A percentile compares a stretch with the other conserved stretches of the same genome.
These are phyloP conservation scores for Cataglyphis livida DNA, from an alignment of 2,888 invertebrate species.

Conservation along the genomic window DNA sequence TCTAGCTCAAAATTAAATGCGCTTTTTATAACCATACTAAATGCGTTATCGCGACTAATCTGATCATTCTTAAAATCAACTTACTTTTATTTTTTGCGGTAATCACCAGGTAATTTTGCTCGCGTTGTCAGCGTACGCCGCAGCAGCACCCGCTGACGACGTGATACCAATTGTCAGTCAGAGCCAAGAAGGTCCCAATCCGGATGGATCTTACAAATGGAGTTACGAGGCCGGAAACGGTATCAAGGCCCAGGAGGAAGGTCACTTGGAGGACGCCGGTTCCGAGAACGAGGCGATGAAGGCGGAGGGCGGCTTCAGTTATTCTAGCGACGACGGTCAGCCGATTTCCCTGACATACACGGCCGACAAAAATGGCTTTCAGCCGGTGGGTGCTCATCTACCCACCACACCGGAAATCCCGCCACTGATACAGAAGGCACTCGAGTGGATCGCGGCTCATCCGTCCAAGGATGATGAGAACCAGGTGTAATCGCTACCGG, in stretches of 20 bases:
- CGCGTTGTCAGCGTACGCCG: conserved; percentile 72
- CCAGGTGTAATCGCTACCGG: conserved; percentile 64
- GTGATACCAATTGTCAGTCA: conserved; percentile 81
- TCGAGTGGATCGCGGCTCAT: conserved; percentile 82
- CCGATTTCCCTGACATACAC: conserved; percentile 83
- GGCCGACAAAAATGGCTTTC: conserved; percentile 85
- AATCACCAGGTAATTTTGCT: conserved; percentile 73
- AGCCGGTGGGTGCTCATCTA: conserved; percentile 84
- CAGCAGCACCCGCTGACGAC: conserved; percentile 72
- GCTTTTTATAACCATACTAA: background rate
- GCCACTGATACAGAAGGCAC: conserved; percentile 82
- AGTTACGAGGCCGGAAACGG: conserved; percentile 86
- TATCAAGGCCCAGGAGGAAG: conserved; percentile 85
- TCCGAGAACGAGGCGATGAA: conserved; percentile 79
- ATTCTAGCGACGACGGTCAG: conserved; percentile 84
- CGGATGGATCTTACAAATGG: conserved; percentile 83
- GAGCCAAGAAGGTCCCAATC: conserved; percentile 81
- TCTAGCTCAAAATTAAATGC: background rate
- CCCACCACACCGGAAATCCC: conserved; percentile 85
- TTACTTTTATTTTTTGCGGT: background rate
- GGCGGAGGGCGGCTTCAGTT: conserved; percentile 84
- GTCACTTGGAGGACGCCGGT: conserved; percentile 82
- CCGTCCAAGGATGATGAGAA: conserved; percentile 77
- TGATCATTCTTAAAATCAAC: background rate
- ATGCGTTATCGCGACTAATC: background rate